Evolutionary conservation across 1,140 invertebrate genomes (phyloP).

Genomic region (Lucilia cuprina): DNA sequence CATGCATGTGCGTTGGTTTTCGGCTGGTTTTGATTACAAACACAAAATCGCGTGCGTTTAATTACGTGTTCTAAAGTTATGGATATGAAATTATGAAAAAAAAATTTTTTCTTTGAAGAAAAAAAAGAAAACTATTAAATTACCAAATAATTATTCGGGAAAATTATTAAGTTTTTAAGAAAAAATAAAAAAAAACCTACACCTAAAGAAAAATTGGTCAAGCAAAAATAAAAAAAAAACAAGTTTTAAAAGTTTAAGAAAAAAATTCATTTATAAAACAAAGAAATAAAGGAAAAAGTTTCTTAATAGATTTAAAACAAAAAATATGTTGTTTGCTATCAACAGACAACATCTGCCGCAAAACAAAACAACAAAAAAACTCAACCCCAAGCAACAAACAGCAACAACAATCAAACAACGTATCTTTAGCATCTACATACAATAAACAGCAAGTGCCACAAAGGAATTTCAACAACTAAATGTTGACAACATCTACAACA

Average conservation of each 20-base stretch:
- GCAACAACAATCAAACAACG: conserved; percentile 12
- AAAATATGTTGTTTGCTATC: conserved; percentile 14
- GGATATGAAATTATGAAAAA: neutral
- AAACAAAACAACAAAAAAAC: neutral
- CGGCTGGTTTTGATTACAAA: neutral
- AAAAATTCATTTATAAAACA: neutral
- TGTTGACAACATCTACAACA: neutral
- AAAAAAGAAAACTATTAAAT: neutral
- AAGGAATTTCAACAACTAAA: conserved; percentile 21
- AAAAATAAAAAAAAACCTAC: no score
- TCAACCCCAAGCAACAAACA: no score
- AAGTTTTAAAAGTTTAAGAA: no score
- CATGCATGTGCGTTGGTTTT: neutral
- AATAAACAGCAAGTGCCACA: conserved; percentile 24
- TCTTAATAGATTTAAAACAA: neutral
- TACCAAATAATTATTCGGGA: neutral
- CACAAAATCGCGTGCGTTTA: neutral
- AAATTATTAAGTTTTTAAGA: no score
- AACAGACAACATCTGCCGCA: conserved; percentile 25
- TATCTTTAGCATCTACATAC: conserved; percentile 18
- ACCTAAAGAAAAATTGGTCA: no score
- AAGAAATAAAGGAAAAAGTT: conserved; percentile 16
- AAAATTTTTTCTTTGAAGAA: neutral
- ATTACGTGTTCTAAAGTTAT: neutral
- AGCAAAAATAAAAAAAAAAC: no score